Base-by-base conservation (phyloP, 2,888 invertebrate genomes). In the Protonemura montana region DNA sequence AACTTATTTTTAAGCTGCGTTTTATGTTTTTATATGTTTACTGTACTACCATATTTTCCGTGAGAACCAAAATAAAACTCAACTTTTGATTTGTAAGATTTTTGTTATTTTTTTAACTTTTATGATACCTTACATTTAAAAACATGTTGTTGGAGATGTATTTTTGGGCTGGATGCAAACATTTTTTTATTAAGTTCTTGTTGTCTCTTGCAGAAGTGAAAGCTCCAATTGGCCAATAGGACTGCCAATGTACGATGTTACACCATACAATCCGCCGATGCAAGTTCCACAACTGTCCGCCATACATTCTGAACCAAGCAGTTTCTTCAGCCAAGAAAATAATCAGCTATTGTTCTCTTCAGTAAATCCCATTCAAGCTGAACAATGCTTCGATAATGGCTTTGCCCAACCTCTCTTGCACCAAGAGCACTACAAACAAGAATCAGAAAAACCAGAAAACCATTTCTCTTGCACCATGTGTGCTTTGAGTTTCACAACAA, bases 161-260 rank as follows among this genome's bases (percentile, higher is more conserved):
- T 13, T 59, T 59, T 59, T 3, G 35, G 10, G 35, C 10, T 35
- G 35, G 35, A 35, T 59, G 16, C 59, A 21, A 59, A 10, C 59
- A 59, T 59, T 59, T 59, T 59, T 59, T 59, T 59, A 59, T 59
- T 13, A 59, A 59, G 59, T 59, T 59, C 13, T 59, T 21, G 13
- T 59, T 59, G 59, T 59, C 59, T 59, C 59, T 59, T 59, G 59
- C 59, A 59, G 59, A 59, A 59, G 2, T 59, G 59, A 59, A 59
- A 59, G 59, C 59, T 16, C 59, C 59, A 59, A 59, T 59, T 59
- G 59, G 59, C 59, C 59, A 59, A 59, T 59, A 59, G 59, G 59
- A 10, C 59, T 16, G 59, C 3, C 59, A 21, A 59, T 59, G 59
- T 59, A 21, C 59, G 59, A 59, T 59, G 59, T 59, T 59, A 21